Base-by-base conservation (phyloP, 2,888 invertebrate genomes). In the Cylloceria caligata region DNA sequence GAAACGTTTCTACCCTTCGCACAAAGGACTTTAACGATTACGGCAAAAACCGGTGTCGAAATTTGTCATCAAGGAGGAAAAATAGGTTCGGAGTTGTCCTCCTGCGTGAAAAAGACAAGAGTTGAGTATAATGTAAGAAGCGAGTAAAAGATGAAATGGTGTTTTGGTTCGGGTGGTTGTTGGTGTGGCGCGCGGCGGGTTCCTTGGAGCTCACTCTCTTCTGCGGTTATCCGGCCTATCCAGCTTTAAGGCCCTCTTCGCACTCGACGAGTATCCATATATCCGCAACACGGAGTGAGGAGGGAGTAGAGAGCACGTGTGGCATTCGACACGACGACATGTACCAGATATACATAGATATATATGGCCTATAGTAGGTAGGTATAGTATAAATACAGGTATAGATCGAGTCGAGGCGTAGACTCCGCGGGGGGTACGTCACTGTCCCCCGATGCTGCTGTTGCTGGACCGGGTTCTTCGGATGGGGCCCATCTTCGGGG, bases 401-500 rank as follows among this genome's bases (percentile, higher is more conserved):
- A 81, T 76, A 80, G 74, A 84, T 73, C 81, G 57, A 74, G 80
- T 78, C 86, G 82, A 72, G 62, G 68, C 78, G 78, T 64, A 60
- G 73, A 74, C 91, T 89, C 92, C 85, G 89, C 92, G 88, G 92
- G 92, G 92, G 91, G 90, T 89, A 89, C 88, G 90, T 92, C 91
- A 91, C 88, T 90, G 90, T 91, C 91, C 90, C 88, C 90, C 85
- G 79, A 83, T 86, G 86, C 84, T 85, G 85, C 86, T 73, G 83
- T 87, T 81, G 87, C 87, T 84, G 85, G 81, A 57, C 67, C 68
- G 42, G 57, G 67, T 81, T 74, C 78, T 68, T 73, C 71, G 71
- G 57, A 45, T 30, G 75, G 62, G 62, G 49, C 72, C 77, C 72
- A 68, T 87, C 77, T 78, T 86, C 78, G 71, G 77, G 57, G 75